phyloP scores from a whole-genome alignment of 2,888 invertebrate genomes.

The Sialis lutaria region DNA sequence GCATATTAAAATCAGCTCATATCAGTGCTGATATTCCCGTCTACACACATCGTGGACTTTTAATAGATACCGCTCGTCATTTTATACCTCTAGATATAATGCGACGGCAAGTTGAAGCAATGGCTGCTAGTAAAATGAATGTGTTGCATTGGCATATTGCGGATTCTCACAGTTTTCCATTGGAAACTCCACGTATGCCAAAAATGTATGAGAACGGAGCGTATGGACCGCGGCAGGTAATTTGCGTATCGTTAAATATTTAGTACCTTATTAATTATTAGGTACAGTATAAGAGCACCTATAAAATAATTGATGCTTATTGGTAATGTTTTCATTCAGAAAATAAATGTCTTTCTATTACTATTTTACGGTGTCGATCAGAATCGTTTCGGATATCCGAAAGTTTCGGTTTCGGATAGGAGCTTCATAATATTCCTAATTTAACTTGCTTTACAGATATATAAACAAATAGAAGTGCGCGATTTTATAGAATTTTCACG shows the following conservation, averaged over 20 bases:
- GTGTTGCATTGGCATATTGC: constrained; percentile 86
- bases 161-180: constrained; percentile 84
- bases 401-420: too few relatives aligned
- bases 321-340: too few relatives aligned
- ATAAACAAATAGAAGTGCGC: constrained; percentile 43
- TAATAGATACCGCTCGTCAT: constrained; percentile 80
- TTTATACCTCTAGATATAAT: constrained; percentile 57
- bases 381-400: too few relatives aligned
- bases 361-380: too few relatives aligned
- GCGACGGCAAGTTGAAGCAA: constrained; percentile 59
- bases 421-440: too few relatives aligned
- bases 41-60: constrained; percentile 69
- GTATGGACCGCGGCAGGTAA: not conserved
- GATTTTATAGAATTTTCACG: constrained; percentile 58
- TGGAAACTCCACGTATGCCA: constrained; percentile 54
- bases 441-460: constrained; percentile 28
- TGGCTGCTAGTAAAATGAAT: constrained; percentile 80
- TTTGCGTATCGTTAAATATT: too few relatives aligned
- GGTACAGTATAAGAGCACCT: too few relatives aligned
- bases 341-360: too few relatives aligned
- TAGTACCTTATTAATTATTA: too few relatives aligned
- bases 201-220: constrained; percentile 31
- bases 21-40: constrained; percentile 69
- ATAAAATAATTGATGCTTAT: too few relatives aligned
- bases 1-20: constrained; percentile 39